A percentile compares a stretch with the other conserved stretches of the same genome.
Evolutionary conservation across 2,113 vertebrate species (phyloP).

Genomic region (Crypturellus undulatus): DNA sequence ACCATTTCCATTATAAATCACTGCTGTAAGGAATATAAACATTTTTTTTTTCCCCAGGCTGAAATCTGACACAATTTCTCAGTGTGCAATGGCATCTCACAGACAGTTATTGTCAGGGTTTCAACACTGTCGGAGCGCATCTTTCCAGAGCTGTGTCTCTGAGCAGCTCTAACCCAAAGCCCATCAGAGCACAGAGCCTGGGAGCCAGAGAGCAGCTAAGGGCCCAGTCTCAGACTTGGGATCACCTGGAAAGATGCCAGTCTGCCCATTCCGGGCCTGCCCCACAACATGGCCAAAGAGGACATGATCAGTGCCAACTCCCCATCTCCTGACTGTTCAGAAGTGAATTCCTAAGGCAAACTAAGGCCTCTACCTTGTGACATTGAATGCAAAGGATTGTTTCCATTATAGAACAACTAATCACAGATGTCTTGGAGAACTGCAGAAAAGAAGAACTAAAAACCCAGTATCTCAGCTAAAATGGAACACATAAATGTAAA

Average conservation of each 20-base stretch:
- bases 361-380: background rate
- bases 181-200: background rate
- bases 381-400: accelerated
- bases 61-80: background rate
- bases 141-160: background rate
- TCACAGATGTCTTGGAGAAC: background rate
- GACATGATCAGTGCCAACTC: accelerated
- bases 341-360: background rate
- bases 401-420: background rate
- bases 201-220: background rate
- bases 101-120: background rate
- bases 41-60: background rate
- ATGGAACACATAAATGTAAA: background rate
- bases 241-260: background rate
- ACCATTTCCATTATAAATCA: slow-evolving; percentile 10
- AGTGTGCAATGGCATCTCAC: background rate
- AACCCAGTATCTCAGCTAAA: background rate
- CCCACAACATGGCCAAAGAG: accelerated
- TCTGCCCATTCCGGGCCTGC: background rate
- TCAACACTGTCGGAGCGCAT: background rate
- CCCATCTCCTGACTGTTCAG: background rate
- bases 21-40: background rate
- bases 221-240: background rate
- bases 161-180: background rate
- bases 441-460: background rate